Evolutionary conservation across 2,888 invertebrate genomes (phyloP).

Genomic region (Drosophila helvetica): DNA sequence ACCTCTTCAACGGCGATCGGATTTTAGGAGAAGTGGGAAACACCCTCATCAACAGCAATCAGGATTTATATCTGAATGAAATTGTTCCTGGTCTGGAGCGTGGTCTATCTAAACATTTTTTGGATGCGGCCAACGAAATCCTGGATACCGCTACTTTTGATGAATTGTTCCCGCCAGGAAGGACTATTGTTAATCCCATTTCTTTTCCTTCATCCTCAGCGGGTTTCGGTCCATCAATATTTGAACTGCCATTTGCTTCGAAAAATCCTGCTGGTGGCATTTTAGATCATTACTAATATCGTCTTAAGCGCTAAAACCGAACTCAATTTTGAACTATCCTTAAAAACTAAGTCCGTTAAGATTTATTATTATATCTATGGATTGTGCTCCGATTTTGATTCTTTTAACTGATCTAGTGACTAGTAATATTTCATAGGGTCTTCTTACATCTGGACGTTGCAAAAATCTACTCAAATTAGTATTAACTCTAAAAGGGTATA

Average conservation of each 20-base stretch:
- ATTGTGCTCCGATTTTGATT: too few relatives aligned
- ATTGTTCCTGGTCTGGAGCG: slow-evolving; percentile 83
- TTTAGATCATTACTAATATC: slow-evolving; percentile 41
- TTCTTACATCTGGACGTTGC: too few relatives aligned
- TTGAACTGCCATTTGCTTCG: slow-evolving; percentile 46
- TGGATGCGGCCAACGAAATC: slow-evolving; percentile 82
- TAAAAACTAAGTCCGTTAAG: background rate
- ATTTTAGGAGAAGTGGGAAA: slow-evolving; percentile 83
- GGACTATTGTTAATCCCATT: slow-evolving; percentile 63
- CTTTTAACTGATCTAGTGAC: too few relatives aligned
- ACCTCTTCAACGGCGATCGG: slow-evolving; percentile 83
- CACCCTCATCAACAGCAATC: slow-evolving; percentile 82
- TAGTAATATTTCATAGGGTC: too few relatives aligned
- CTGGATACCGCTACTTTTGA: slow-evolving; percentile 82
- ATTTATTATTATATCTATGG: too few relatives aligned
- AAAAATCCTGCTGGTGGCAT: slow-evolving; percentile 62
- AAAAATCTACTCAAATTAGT: too few relatives aligned
- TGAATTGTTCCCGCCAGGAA: slow-evolving; percentile 83
- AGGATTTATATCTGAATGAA: slow-evolving; percentile 82
- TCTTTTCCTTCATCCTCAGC: slow-evolving; percentile 41
- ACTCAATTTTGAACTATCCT: too few relatives aligned
- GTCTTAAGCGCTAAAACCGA: too few relatives aligned
- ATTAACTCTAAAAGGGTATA: too few relatives aligned
- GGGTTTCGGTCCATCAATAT: slow-evolving; percentile 55
- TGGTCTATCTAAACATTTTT: slow-evolving; percentile 82